Base-by-base conservation (phyloP, 2,888 invertebrate genomes). In the Euproctis similis region DNA sequence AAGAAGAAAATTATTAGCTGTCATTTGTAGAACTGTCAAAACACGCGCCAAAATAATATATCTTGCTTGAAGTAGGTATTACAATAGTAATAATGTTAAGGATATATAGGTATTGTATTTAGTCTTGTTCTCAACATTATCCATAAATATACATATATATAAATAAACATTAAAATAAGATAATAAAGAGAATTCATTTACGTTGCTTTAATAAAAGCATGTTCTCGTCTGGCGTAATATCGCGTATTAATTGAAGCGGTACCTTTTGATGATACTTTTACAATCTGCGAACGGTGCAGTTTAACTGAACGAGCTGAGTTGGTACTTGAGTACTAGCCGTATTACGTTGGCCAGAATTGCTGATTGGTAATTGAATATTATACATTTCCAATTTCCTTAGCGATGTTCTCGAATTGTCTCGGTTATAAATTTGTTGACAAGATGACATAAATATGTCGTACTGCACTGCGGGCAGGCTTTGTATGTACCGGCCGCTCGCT, bases 401-500 rank as follows among this genome's bases (percentile, higher is more conserved):
- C 59, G 39, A 37, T 34, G 39, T 43, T 40, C 48, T 48, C 52
- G 52, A 50, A 46, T 43, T 42, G 25, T 29, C 17, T 28, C 39
- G 49, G 51, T 48, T 65, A 73, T 77, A 76, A 78, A 77, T 80
- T 77, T 72, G 64, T 70, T 67, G 63, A 61, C 54, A 53, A 53
- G 53, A 54, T 47, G 57, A 51, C 75, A 78, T 81, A 78, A 80
- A 80, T 61, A 74, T 75, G 75, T 77, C 75, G 53, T 42, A 50
- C 68, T 26, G 40, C 61, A 50, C 66, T 31, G 51, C 61, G 53
- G 63, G 74, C 52, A 61, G 41, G 60, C 75, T 66, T 76, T 70
- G 71, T 68, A 49, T 46, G 17, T 20, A 20, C 37, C 39, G 36
- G 30, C 36, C 36, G 26, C 19, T 3, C 6, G 39, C 39, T 39